Base-by-base conservation (phyloP, 1,140 invertebrate species). In the Pseudomyrmex dendroicus region DNA sequence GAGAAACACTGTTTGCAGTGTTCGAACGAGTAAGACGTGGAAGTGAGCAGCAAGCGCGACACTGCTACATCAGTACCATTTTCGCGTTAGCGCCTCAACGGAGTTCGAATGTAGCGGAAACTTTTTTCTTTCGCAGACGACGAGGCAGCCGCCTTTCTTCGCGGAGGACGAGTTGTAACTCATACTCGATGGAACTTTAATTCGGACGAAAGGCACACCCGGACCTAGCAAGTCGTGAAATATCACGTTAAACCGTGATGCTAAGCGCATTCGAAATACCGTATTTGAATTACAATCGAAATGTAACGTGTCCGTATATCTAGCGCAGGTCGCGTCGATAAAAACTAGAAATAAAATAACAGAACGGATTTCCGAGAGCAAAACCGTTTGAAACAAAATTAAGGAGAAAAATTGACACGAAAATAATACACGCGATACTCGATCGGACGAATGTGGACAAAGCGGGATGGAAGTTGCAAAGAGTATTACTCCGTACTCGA, bases 11-110 rank as follows among this genome's bases (percentile, higher is more conserved):
- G 52, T 64, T 64, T 44, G 59, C 61, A 66, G 54, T 17, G 3
- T 4, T 66, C 17, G 73, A 74, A 59, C 54, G 20, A 50, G 48
- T 63, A 54, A 76, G 46, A n/a, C 25, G 44, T 73, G 72, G 20
- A 62, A 46, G 13, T 15, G 61, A 83, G 92, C 90, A 89, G 86
- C 78, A 84, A 91, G 74, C 83, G 88, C 90, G 89, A 84, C 86
- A 87, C 87, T 66, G 84, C 64, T 89, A 77, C 88, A 90, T 84
- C 89, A 92, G 86, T 89, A 84, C 82, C 61, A 84, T 83, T 89
- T 86, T 83, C 74, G 25, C n/a, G 35, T 54, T 82, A 73, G 76
- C 67, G 57, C 80, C 25, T 2, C 48, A 68, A 63, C 72, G 73
- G 52, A 66, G 61, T 12, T 64, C 10, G 48, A 54, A 17, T 44